Base-by-base conservation (phyloP, 2,113 vertebrate species). In the Anoplopoma fimbria region DNA sequence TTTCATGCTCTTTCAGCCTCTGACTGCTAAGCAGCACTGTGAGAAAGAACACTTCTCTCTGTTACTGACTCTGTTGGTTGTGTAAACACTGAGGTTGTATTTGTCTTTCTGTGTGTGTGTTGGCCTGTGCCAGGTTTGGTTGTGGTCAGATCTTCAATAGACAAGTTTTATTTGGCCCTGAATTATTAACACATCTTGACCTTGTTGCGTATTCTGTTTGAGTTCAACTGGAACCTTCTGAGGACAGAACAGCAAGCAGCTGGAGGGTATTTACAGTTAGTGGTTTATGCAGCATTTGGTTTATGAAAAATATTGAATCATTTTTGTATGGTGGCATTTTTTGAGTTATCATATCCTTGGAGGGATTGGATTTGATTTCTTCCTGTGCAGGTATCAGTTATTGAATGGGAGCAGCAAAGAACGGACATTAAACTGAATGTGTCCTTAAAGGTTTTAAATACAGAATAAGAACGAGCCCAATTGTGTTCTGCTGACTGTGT, bases 11-110 rank as follows among this genome's bases (percentile, higher is more conserved):
- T 27, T 17, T 60, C 34, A 4, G 33, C 58, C 36, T 42, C 13
- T 29, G 25, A 45, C 3, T 14, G 64, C 17, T 40, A 0, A 13
- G 19, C 15, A 49, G 45, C 67, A 14, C 64, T 72, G 73, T 57
- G 75, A 53, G 75, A 79, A 45, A 75, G 4, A 72, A 53, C 17
- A 25, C 27, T 15, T 34, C 29, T 67, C 68, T 51, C 55, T 64
- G 55, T 74, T 57, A 21, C 36, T 55, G 83, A 87, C 74, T 84
- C 76, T 60, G 68, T 13, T 69, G 23, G 63, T 34, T 75, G 73
- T 84, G 79, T 31, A 77, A 85, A 87, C 69, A 73, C 47, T 27
- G 38, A 21, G 33, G 12, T 73, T 80, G 27, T 89, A 79, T 90
- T 80, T 90, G 68, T 27, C 80, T 90, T 81, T 75, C 42, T 64